Evolutionary conservation across 2,888 invertebrate genomes (phyloP), one percentile per base, ranked within the genome.

Genomic region (Thyatira batis): DNA sequence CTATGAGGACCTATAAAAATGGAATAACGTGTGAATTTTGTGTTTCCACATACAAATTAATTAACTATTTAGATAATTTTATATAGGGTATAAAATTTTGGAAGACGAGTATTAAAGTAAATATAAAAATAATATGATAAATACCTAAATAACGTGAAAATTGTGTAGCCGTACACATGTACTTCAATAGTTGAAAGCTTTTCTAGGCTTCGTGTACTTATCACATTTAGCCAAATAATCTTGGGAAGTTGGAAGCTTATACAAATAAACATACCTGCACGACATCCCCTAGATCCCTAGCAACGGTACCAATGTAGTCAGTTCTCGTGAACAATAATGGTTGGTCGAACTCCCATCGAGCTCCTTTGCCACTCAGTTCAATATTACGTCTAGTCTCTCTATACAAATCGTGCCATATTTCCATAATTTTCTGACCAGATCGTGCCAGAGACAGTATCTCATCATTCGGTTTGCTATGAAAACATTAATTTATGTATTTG

Each of bases 311-410:
- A 65, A 98, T 96, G 71, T 98, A 98, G 76, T 98, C 97, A 0
- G 98, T 97, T 55, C 94, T 94, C 1, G 94, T 95, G 82, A 98
- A 98, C 27, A 98, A 87, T 44, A 94, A 92, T 11, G 94, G 94
- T 68, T 96, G 95, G 76, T 98, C 96, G 82, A 98, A 98, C 84
- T 98, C 98, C 98, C 98, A 98, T 9, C 98, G 93, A 3, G 95
- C 93, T 23, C 97, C 97, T 65, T 97, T 96, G 0, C 97, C 97
- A 1, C 97, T 96, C 13, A 94, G 84, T 83, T 98, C 98, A 60
- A 98, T 98, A 68, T 94, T 94, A n/a, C 95, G 93, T 10, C 98
- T 92, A 3, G 96, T 96, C 45, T 95, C 92, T 76, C 95, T 92
- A 82, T 98, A 98, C 0, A 95, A 90, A 0, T 88, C 78, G 73